Conservation (phyloP, 2,113 vertebrate genomes). For the Elephas maximus region DNA sequence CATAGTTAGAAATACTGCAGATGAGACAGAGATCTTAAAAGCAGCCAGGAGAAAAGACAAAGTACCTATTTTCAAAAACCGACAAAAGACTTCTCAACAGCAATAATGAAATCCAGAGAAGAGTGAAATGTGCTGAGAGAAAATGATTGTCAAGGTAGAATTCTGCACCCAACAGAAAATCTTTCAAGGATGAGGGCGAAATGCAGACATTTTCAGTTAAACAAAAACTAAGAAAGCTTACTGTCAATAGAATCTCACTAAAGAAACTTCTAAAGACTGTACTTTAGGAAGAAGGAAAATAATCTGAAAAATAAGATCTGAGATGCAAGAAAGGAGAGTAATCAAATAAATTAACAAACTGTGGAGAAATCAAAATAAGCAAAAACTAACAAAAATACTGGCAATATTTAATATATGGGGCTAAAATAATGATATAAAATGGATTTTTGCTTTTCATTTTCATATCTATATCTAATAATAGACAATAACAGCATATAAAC, state of each 20-base stretch:
- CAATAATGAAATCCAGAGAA: neutral
- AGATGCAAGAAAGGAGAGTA: neutral
- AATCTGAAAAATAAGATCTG: neutral
- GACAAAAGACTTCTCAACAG: neutral
- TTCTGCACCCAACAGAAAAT: neutral
- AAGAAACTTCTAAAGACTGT: neutral
- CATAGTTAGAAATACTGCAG: neutral
- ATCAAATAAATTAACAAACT: neutral
- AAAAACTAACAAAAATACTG: too few relatives aligned
- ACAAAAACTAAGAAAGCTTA: neutral
- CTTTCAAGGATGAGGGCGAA: neutral
- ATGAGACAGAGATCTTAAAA: neutral
- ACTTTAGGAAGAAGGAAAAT: conserved; percentile 4
- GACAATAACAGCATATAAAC: too few relatives aligned
- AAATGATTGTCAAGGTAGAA: neutral
- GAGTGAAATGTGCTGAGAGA: neutral
- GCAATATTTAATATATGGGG: too few relatives aligned
- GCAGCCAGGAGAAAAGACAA: neutral
- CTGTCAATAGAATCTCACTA: neutral
- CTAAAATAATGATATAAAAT: too few relatives aligned
- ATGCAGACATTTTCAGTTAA: neutral
- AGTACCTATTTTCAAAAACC: neutral
- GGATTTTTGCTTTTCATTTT: too few relatives aligned
- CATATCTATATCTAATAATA: too few relatives aligned
- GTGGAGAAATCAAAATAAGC: neutral